These are phyloP conservation scores for Patella depressa DNA, from an alignment of 2,888 invertebrate species.

Conservation along the genomic window DNA sequence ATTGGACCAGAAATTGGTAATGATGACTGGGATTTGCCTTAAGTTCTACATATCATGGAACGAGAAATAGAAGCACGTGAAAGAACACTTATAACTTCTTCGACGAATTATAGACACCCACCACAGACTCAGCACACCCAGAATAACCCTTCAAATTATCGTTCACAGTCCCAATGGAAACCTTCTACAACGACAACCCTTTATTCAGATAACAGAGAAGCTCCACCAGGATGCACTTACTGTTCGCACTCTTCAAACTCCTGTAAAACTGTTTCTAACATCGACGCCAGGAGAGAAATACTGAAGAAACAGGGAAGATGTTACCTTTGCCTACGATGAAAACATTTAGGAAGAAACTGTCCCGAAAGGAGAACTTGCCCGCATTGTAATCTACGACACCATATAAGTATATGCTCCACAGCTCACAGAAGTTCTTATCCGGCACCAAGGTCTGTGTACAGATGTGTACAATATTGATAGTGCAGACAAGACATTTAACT, in stretches of 20 bases:
- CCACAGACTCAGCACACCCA: no score
- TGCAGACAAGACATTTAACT: neutral
- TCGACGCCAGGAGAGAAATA: neutral
- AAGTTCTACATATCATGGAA: neutral
- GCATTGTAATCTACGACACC: neutral
- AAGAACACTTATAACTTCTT: neutral
- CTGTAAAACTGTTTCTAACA: neutral
- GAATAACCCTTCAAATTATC: no score
- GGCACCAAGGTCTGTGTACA: neutral
- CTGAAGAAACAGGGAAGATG: neutral
- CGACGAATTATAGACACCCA: neutral
- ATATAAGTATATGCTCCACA: neutral
- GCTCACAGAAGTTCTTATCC: neutral
- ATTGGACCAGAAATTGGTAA: neutral
- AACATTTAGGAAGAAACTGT: neutral
- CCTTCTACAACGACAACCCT: neutral
- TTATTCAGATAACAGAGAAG: neutral
- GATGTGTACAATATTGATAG: neutral
- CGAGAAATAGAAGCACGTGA: conserved; percentile 1
- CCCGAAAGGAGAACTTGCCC: neutral
- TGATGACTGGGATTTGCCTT: neutral
- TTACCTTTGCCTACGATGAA: neutral
- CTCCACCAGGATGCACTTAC: neutral
- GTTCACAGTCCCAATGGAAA: neutral
- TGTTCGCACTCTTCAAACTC: neutral